Percentiles rank a stretch among this genome's conserved stretches.
Conservation (phyloP, 2,797 vertebrate genomes). For the Ceyx erithaca region DNA sequence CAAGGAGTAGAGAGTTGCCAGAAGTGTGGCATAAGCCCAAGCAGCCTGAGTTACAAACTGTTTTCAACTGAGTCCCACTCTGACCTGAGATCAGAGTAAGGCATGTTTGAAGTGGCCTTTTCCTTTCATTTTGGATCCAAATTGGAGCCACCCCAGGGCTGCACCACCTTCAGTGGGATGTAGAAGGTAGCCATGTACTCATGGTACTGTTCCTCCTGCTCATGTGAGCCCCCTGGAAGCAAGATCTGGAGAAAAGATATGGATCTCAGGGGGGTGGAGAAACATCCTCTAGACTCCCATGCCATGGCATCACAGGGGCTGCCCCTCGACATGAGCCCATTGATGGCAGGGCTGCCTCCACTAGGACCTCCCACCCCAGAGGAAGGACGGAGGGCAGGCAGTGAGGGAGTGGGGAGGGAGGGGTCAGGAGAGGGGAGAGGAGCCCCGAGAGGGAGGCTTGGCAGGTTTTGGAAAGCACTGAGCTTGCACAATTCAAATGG, state of each 20-base stretch:
- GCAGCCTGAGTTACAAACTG: neutral
- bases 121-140: neutral
- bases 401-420: neutral
- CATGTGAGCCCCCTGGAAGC: neutral
- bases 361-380: neutral
- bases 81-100: neutral
- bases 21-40: neutral
- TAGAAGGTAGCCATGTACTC: neutral
- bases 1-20: neutral
- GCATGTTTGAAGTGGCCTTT: neutral
- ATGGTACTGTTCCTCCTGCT: neutral
- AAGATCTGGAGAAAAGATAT: neutral
- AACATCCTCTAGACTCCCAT: fast-evolving
- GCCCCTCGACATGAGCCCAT: neutral
- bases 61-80: neutral
- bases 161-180: neutral
- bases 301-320: neutral
- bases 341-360: neutral
- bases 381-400: neutral
- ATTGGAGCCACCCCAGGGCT: neutral
- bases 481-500: neutral
- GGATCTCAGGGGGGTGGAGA: neutral
- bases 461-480: slow-evolving; percentile 12
- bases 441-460: neutral
- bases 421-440: neutral